Percentiles rank a stretch among this genome's conserved stretches.
These are phyloP conservation scores for Siniperca undulata DNA, from an alignment of 2,797 vertebrate species.

Conservation along the genomic window DNA sequence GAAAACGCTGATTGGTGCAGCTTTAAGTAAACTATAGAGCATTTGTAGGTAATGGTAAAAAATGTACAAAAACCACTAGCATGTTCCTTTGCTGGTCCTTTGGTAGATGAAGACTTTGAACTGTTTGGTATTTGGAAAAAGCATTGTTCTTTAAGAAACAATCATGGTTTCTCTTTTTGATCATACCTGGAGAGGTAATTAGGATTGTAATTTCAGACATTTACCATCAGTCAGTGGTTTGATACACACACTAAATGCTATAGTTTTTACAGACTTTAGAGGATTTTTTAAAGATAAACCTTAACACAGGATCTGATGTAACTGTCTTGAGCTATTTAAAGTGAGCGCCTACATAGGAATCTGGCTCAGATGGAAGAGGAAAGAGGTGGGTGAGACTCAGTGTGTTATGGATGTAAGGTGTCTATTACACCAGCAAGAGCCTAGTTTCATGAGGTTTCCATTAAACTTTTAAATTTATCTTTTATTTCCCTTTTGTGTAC, in stretches of 20 bases:
- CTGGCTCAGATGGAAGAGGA: slow-evolving; percentile 43
- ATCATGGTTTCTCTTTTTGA: neutral
- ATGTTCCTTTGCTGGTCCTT: neutral
- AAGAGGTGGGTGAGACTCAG: slow-evolving; percentile 48
- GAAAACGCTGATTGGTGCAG: neutral
- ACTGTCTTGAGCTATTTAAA: slow-evolving; percentile 65
- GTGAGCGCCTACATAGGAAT: slow-evolving; percentile 59
- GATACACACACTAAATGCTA: neutral
- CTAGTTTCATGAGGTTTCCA: slow-evolving; percentile 18
- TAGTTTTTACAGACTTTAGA: slow-evolving; percentile 2
- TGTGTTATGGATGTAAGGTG: slow-evolving; percentile 21
- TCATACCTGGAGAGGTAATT: neutral
- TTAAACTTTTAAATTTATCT: slow-evolving; percentile 10
- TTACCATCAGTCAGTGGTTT: neutral
- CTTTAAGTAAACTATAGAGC: neutral
- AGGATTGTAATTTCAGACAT: neutral
- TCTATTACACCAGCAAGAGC: slow-evolving; percentile 30
- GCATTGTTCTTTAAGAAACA: neutral
- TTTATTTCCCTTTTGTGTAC: slow-evolving; percentile 2
- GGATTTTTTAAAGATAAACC: slow-evolving; percentile 10
- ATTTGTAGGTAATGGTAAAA: neutral
- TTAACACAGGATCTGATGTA: slow-evolving; percentile 50
- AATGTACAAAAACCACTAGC: neutral
- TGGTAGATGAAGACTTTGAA: neutral
- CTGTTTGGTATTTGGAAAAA: neutral